Percentiles rank a stretch among this genome's conserved stretches.
Evolutionary conservation across 2,797 vertebrate species (phyloP).

Genomic region (Semotilus atromaculatus): DNA sequence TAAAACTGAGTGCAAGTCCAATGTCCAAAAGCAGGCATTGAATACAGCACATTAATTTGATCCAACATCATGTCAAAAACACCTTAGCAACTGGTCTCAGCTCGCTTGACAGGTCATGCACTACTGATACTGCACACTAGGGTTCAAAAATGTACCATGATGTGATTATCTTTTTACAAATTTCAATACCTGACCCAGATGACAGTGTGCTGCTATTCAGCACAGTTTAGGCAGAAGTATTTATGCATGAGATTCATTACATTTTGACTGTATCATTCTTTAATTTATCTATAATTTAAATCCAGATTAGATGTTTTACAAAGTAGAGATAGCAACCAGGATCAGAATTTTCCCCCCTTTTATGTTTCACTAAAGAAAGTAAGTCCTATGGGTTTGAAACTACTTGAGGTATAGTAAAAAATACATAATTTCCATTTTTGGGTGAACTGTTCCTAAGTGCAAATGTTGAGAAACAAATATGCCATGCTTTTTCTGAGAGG

Average conservation of each 20-base stretch:
- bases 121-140: conserved; percentile 2
- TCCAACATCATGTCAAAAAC: conserved; percentile 27
- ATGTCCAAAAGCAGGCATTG: conserved; percentile 36
- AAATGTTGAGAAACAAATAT: conserved; percentile 16
- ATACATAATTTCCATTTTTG: not conserved
- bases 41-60: conserved; percentile 24
- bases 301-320: not conserved
- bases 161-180: not conserved
- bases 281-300: not conserved
- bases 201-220: not conserved
- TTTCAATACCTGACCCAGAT: not conserved
- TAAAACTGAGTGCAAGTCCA: conserved; percentile 30
- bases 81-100: conserved; percentile 35
- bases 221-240: not conserved
- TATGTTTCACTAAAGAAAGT: not conserved
- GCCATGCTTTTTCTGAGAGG: not conserved
- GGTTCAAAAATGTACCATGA: not conserved
- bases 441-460: not conserved
- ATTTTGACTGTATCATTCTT: not conserved
- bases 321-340: not conserved
- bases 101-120: conserved; percentile 26
- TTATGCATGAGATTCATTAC: not conserved
- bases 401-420: not conserved
- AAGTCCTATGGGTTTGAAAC: not conserved
- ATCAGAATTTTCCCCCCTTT: not conserved